Conservation (phyloP, 1,140 invertebrate genomes). For the Drosophila sp. region DNA sequence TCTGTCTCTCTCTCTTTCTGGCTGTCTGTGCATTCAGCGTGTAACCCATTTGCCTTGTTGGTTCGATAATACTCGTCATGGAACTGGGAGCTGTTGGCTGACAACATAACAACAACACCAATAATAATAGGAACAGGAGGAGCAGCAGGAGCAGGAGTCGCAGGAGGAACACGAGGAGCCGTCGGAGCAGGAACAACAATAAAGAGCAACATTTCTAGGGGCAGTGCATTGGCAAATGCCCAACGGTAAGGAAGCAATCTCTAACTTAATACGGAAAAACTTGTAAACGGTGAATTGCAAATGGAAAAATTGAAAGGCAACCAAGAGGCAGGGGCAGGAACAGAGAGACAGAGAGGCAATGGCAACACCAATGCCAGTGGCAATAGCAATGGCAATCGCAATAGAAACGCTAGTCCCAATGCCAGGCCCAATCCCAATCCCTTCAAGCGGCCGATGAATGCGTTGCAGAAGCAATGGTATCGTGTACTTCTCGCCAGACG, state of each 20-base stretch:
- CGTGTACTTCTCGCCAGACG: constrained; percentile 73
- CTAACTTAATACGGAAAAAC: constrained; percentile 74
- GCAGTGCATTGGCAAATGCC: constrained; percentile 63
- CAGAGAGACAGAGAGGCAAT: too few relatives aligned
- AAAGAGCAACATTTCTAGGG: constrained; percentile 45
- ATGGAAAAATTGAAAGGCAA: constrained; percentile 70
- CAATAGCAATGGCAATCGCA: constrained; percentile 1
- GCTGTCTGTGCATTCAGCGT: neutral
- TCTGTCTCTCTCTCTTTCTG: neutral
- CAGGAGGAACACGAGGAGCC: constrained; percentile 9
- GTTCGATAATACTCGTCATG: constrained; percentile 70
- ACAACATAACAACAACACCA: constrained; percentile 28
- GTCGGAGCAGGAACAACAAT: constrained; percentile 35
- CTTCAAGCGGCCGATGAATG: constrained; percentile 83
- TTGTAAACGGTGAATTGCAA: constrained; percentile 58
- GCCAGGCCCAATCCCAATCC: constrained; percentile 56
- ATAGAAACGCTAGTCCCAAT: neutral
- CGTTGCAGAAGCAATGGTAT: constrained; percentile 82
- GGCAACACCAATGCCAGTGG: constrained; percentile 1
- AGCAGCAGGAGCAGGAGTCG: constrained; percentile 14
- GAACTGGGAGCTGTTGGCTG: constrained; percentile 28
- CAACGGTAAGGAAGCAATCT: constrained; percentile 62
- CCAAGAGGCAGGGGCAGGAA: constrained; percentile 9
- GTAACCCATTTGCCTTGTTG: constrained; percentile 64
- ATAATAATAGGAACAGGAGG: constrained; percentile 28